Evolutionary conservation across 2,113 vertebrate species (phyloP).

Genomic region (Hassar affinis): DNA sequence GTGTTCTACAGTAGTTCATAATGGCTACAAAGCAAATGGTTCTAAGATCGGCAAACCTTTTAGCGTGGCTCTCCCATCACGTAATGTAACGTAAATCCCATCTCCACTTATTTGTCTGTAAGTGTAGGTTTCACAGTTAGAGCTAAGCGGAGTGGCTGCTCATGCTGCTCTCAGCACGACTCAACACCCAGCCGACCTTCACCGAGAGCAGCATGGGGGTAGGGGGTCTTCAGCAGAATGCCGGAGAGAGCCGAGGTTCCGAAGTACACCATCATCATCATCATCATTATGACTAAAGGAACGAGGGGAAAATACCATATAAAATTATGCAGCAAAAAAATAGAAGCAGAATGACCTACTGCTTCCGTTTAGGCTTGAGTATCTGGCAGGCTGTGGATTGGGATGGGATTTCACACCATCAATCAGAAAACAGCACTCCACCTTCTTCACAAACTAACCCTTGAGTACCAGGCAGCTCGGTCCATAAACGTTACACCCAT

Average conservation of each 20-base stretch:
- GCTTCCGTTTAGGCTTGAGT: background rate
- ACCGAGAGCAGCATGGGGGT: background rate
- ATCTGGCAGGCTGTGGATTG: background rate
- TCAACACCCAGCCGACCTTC: conserved; percentile 10
- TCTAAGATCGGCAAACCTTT: background rate
- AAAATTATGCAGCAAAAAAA: background rate
- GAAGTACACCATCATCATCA: background rate
- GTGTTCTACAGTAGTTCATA: background rate
- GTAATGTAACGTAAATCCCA: background rate
- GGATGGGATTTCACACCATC: conserved; percentile 8
- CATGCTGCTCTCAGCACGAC: conserved; percentile 4
- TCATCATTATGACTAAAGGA: background rate
- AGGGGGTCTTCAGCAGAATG: background rate
- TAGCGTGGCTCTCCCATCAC: background rate
- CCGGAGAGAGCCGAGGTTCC: background rate
- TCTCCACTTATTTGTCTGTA: background rate
- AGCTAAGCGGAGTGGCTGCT: background rate
- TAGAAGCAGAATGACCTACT: background rate
- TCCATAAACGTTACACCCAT: conserved; percentile 11
- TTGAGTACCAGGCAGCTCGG: conserved; percentile 18
- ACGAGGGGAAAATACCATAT: background rate
- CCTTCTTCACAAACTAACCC: conserved; percentile 32
- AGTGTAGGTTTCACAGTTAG: conserved; percentile 9
- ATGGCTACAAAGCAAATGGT: background rate
- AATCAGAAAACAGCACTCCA: conserved; percentile 28